Evolutionary conservation across 1,140 invertebrate genomes (phyloP).

Genomic region (Leptopilina boulardi): DNA sequence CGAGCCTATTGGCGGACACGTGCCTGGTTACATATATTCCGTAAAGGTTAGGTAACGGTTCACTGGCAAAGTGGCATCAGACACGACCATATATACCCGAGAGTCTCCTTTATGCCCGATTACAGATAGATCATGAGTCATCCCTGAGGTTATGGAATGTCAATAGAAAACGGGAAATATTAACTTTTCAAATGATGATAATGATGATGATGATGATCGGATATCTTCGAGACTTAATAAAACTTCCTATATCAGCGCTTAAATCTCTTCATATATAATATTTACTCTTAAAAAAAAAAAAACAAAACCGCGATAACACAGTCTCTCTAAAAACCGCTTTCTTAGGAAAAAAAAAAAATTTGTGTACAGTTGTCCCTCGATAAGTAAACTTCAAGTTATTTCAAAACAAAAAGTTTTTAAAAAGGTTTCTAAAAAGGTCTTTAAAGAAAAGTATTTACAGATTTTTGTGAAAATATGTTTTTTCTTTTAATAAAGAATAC

Average conservation of each 20-base stretch:
- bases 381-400: too few species aligned
- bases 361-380: too few species aligned
- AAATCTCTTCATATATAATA: constrained; percentile 22
- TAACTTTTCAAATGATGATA: constrained; percentile 12
- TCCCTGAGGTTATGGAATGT: constrained; percentile 5
- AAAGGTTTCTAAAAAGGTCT: too few species aligned
- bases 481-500: too few species aligned
- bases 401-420: too few species aligned
- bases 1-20: constrained; percentile 50
- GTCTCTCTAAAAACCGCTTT: too few species aligned
- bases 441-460: too few species aligned
- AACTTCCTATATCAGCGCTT: background rate
- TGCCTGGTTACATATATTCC: constrained; percentile 44
- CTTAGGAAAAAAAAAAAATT: too few species aligned
- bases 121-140: constrained; percentile 38
- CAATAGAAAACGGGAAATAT: constrained; percentile 28
- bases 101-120: constrained; percentile 49
- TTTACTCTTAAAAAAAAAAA: background rate
- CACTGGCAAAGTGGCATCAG: constrained; percentile 68
- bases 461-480: too few species aligned
- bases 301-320: background rate
- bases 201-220: background rate
- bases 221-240: background rate
- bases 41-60: constrained; percentile 73
- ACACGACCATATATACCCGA: constrained; percentile 58